Conservation (phyloP, 2,113 vertebrate species). For the Nicator chloris region DNA sequence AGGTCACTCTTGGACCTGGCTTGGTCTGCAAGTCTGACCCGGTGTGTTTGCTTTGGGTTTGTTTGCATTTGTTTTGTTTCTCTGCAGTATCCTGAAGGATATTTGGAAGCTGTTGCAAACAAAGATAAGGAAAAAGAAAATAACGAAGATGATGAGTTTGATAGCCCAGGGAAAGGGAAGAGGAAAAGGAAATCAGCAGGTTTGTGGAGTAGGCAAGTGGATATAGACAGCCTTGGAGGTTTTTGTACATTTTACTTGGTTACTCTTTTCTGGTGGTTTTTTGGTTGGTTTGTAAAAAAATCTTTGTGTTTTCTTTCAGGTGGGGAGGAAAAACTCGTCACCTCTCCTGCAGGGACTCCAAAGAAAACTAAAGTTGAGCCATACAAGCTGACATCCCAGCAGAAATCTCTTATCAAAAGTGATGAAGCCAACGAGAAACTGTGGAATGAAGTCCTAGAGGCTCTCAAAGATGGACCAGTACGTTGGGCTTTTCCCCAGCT, state of each 20-base stretch:
- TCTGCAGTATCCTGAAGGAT: constrained; percentile 92
- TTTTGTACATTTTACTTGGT: background rate
- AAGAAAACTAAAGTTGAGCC: constrained; percentile 90
- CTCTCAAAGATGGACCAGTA: constrained; percentile 89
- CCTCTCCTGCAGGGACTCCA: constrained; percentile 32
- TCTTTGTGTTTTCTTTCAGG: background rate
- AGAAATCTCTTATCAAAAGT: constrained; percentile 83
- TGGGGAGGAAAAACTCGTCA: background rate
- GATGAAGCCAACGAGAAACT: constrained; percentile 89
- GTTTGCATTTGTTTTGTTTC: background rate
- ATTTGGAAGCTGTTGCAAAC: constrained; percentile 83
- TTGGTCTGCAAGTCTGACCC: background rate
- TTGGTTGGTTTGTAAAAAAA: background rate
- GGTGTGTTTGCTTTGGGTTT: background rate
- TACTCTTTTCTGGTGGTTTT: background rate
- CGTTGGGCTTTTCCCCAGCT: background rate
- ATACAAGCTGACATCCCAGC: constrained; percentile 85
- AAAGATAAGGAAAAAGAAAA: constrained; percentile 93
- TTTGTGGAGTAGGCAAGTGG: constrained; percentile 28
- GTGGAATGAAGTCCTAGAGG: constrained; percentile 88
- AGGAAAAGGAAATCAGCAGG: constrained; percentile 88
- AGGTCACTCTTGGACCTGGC: too few species aligned
- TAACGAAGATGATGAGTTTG: constrained; percentile 59
- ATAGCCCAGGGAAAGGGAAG: constrained; percentile 77
- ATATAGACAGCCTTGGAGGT: background rate